These are phyloP conservation scores for Lordiphosa stackelbergi DNA, from an alignment of 1,140 invertebrate genomes.

Conservation along the genomic window DNA sequence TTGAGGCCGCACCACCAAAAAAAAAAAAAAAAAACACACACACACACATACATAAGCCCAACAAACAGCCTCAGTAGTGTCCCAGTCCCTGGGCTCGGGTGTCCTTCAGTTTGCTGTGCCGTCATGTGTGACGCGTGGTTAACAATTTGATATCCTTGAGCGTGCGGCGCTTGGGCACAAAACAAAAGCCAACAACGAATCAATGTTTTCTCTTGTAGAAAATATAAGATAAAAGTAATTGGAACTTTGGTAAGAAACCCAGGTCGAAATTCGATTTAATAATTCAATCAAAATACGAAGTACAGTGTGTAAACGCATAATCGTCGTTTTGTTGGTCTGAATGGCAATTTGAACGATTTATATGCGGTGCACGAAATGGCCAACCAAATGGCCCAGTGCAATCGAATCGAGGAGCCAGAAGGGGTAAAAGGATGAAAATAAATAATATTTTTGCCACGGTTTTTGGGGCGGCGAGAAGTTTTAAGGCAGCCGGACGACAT, in stretches of 20 bases:
- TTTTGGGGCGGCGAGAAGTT: slow-evolving; percentile 19
- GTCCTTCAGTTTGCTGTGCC: slow-evolving; percentile 21
- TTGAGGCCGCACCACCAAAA: not conserved
- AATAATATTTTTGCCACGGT: slow-evolving; percentile 56
- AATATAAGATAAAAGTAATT: too few species aligned
- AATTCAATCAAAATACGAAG: slow-evolving; percentile 4
- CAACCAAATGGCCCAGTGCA: slow-evolving; percentile 48
- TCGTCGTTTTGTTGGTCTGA: not conserved
- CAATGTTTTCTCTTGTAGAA: not conserved
- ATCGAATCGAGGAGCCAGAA: slow-evolving; percentile 28
- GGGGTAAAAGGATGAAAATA: slow-evolving; percentile 22
- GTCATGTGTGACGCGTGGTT: slow-evolving; percentile 68
- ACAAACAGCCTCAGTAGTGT: slow-evolving; percentile 2
- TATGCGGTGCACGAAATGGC: slow-evolving; percentile 51
- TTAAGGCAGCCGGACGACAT: slow-evolving; percentile 37
- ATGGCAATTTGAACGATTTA: slow-evolving; percentile 48
- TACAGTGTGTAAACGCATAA: not conserved
- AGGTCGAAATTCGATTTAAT: too few species aligned
- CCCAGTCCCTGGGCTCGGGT: not conserved
- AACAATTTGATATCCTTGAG: slow-evolving; percentile 72
- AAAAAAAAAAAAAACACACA: not conserved
- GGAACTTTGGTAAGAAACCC: too few species aligned
- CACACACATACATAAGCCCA: too few species aligned
- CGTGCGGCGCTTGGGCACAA: slow-evolving; percentile 19
- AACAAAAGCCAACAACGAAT: slow-evolving; percentile 14